Evolutionary conservation across 2,888 invertebrate genomes (phyloP), one percentile per base, ranked within the genome.

Genomic region (Hemithea aestivaria): DNA sequence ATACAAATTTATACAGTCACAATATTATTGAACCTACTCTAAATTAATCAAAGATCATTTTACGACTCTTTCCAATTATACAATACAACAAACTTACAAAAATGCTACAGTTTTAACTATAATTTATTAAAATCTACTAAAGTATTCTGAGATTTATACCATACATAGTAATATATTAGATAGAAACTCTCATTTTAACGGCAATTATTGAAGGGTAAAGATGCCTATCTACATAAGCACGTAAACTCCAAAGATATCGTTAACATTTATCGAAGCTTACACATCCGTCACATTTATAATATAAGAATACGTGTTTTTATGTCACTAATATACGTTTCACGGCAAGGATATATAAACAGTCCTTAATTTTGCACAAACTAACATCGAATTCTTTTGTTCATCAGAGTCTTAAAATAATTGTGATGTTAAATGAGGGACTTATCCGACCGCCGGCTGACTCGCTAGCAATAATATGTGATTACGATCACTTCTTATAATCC

Each of bases 1-100:
- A 60, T 66, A 72, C 61, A 69, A 60, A 62, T 73, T 65, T 68
- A 66, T 53, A 62, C 62, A 68, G 66, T 47, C 38, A 52, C 55
- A 41, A 40, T 37, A 33, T 11, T 32, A 33, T 29, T 26, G 20
- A 29, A 29, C 38, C 27, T 39, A 39, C 25, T 23, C 37, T 31
- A 42, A 41, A 25, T 16, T 27, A 39, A 42, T 35, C 27, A 8
- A 36, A 43, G 20, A 46, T 38, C 32, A 40, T 36, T 30, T 33
- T 28, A 37, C 23, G 30, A 42, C 11, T 31, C 22, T 41, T 38
- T 36, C 35, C 41, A 45, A 49, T 51, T 45, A 47, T 44, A 48
- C 39, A 43, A 43, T 47, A 43, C 38, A 46, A 45, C 31, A 42
- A 41, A 45, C 42, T 44, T 41, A 52, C 27, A 35, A 33, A 40